These are phyloP conservation scores for Leuciscus waleckii DNA, from an alignment of 2,797 vertebrate genomes.

Conservation along the genomic window DNA sequence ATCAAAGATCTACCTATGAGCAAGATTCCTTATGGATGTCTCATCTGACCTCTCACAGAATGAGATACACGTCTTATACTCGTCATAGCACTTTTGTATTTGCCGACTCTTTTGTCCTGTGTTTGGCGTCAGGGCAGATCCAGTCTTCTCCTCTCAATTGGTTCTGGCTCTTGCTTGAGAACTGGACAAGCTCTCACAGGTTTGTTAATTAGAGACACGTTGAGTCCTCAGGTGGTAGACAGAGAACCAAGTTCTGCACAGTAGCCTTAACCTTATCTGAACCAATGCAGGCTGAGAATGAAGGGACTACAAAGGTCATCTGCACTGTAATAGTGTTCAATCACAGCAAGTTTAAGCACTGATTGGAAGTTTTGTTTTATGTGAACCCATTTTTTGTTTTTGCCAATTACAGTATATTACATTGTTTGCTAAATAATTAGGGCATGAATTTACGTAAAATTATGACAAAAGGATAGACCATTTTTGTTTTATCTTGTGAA, in stretches of 20 bases:
- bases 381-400: too few relatives aligned
- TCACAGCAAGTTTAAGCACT: background rate
- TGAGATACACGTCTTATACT: background rate
- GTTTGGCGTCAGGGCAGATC: constrained; percentile 51
- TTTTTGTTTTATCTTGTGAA: too few relatives aligned
- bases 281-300: constrained; percentile 51
- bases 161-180: background rate
- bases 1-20: background rate
- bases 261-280: constrained; percentile 46
- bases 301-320: constrained; percentile 39
- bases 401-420: too few relatives aligned
- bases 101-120: constrained; percentile 7
- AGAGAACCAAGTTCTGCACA: constrained; percentile 21
- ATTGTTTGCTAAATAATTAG: too few relatives aligned
- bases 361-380: too few relatives aligned
- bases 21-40: background rate
- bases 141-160: constrained; percentile 35
- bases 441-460: too few relatives aligned
- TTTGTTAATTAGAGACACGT: constrained; percentile 52
- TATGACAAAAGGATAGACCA: too few relatives aligned
- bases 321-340: background rate
- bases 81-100: constrained; percentile 18
- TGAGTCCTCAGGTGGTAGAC: constrained; percentile 32
- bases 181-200: constrained; percentile 53
- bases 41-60: background rate